phyloP scores from a whole-genome alignment of 2,888 invertebrate genomes.

The Alsophila aescularia region DNA sequence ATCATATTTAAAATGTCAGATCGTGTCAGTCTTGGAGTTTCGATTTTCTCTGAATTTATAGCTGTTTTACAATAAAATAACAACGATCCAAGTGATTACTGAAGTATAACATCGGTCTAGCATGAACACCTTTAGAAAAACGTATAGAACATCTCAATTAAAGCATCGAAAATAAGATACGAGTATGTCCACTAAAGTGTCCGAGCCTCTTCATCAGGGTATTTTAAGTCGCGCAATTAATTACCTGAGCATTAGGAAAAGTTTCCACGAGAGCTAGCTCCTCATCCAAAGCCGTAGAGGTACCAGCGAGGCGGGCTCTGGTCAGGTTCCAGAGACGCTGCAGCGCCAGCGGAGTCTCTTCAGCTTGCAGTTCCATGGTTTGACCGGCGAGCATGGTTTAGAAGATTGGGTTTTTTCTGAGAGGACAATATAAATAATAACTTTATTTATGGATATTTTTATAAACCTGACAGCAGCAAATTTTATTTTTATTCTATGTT shows the following conservation, averaged over 20 bases:
- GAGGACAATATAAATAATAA: conserved; percentile 9
- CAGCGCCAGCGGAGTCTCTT: conserved; percentile 80
- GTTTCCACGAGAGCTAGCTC: conserved; percentile 72
- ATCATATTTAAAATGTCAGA: no score
- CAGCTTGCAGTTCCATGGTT: conserved; percentile 83
- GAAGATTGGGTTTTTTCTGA: conserved; percentile 32
- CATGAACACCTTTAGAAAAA: no score
- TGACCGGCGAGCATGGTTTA: conserved; percentile 69
- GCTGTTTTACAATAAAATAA: no score
- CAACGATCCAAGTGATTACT: no score
- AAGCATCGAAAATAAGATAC: no score
- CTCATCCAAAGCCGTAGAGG: conserved; percentile 71
- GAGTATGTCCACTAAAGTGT: no score
- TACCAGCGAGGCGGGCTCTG: conserved; percentile 76
- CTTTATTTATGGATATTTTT: background rate
- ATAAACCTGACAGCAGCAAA: no score
- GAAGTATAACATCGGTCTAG: no score
- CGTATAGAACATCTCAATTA: no score
- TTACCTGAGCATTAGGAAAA: conserved; percentile 75
- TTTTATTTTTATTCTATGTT: background rate
- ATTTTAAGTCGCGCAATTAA: background rate
- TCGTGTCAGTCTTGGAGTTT: no score
- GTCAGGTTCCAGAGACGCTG: conserved; percentile 81
- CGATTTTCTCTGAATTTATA: no score
- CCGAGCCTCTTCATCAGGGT: no score